Base-by-base conservation (phyloP, 2,888 invertebrate species). In the Lapara coniferarum region DNA sequence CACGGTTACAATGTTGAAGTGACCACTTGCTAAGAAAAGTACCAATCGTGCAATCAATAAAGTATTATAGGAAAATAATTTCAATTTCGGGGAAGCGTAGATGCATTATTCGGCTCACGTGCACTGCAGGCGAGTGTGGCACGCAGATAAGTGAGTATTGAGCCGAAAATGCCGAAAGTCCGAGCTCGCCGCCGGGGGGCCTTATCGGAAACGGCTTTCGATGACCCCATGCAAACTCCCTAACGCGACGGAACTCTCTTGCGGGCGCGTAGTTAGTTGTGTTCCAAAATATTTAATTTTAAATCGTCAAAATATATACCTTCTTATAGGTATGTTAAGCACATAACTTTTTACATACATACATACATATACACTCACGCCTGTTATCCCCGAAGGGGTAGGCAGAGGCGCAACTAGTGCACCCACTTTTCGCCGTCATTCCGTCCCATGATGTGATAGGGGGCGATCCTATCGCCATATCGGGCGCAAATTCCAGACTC, bases 121-220 rank as follows among this genome's bases (percentile, higher is more conserved):
- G 83, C 80, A 79, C 78, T 86, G 91, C 89, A 87, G 86, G 87
- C 85, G 90, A 88, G 86, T 89, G 92, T 81, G 89, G 85, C 87
- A 86, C 88, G 89, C 89, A 90, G 92, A 92, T 91, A 92, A 89
- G 90, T 87, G 85, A 78, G 82, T 82, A 82, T 85, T 81, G 86
- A 84, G 86, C 83, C 85, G 77, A 83, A 84, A 63, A 88, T 87
- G 77, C 86, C 88, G 83, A 85, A 82, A 85, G 85, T 84, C 81
- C 80, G 77, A 76, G 78, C 78, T 74, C 71, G 76, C 71, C 81
- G 81, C 83, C 83, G 75, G 86, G 89, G 90, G 90, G 91, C 85
- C 92, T 94, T 94, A 94, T 94, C 94, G 93, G 91, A 94, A 93
- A 93, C 91, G 93, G 94, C 94, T 94, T 94, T 93, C 89, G 88